Base-by-base conservation (phyloP, 2,888 invertebrate genomes). In the Andrena praecox region DNA sequence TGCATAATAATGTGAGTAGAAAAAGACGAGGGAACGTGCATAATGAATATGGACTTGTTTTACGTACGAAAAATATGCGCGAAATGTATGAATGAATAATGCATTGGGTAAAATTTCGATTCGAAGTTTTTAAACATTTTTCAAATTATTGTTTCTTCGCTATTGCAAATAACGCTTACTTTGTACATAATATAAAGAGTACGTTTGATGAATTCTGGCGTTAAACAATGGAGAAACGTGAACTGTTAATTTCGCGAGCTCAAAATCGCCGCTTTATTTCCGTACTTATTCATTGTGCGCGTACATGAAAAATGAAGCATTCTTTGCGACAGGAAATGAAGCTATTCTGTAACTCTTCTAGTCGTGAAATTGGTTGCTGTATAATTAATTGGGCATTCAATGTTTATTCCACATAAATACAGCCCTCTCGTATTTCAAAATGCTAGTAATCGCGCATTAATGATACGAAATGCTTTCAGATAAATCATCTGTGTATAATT, bases 251-350 rank as follows among this genome's bases (percentile, higher is more conserved):
- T 68, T 31, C 33, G 35, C 48, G 48, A 75, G 60, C 50, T 75
- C 68, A 68, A 75, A 75, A 67, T 33, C 50, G 60, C 54, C 35
- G 64, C 54, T 52, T 67, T 50, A 52, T 67, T 50, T 16, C 42
- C 4, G 42, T 16, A 42, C 42, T 42, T 42, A 42, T 42, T 42
- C 42, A 16, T 42, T 42, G 42, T 42, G 67, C 10, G n/a, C 50
- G 52, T 54, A 54, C 72, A 27, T 54, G 48, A 35, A 35, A 64
- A 35, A 64, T 54, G 64, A 54, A 42, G 24, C 52, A 63, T 52
- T 16, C n/a, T 5, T 12, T 16, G 35, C 42, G 27, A 16, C 52
- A 35, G 62, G 33, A 52, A 64, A 33, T 35, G 27, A n/a, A 64
- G 33, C 72, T 64, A 64, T 72, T 52, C 54, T 52, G 10, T 54